Percentiles rank a stretch among this genome's conserved stretches.
These are phyloP conservation scores for Melieria picta DNA, from an alignment of 2,888 invertebrate species.

Conservation along the genomic window DNA sequence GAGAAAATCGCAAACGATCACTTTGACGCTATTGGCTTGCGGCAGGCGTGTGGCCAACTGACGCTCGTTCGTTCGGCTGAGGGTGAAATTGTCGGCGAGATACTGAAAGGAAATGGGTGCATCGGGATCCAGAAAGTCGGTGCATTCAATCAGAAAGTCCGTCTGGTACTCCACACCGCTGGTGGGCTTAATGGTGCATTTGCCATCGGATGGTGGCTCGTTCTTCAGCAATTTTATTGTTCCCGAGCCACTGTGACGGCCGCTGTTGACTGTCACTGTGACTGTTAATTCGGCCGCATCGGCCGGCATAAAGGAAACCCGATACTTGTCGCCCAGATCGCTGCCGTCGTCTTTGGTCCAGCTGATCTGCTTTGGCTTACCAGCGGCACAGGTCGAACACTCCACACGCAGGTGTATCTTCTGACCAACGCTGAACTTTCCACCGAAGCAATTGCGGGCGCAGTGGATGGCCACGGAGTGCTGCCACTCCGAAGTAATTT, in stretches of 20 bases:
- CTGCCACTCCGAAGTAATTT: constrained; percentile 22
- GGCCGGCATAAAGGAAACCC: constrained; percentile 35
- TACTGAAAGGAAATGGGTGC: constrained; percentile 43
- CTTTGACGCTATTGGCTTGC: constrained; percentile 10
- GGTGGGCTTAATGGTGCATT: constrained; percentile 40
- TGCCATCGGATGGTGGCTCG: constrained; percentile 42
- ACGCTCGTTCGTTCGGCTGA: constrained; percentile 42
- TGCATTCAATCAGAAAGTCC: constrained; percentile 45
- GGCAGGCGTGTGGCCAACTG: constrained; percentile 32
- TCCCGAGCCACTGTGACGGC: background rate
- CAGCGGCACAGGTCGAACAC: constrained; percentile 37
- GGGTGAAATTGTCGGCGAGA: constrained; percentile 34
- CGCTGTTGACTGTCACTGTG: constrained; percentile 10
- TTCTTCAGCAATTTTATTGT: constrained; percentile 37
- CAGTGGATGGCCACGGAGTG: constrained; percentile 43
- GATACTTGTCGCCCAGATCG: constrained; percentile 14
- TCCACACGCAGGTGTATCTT: constrained; percentile 42
- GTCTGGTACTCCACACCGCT: constrained; percentile 45
- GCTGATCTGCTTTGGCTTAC: background rate
- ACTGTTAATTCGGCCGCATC: constrained; percentile 12
- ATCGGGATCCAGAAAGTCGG: constrained; percentile 41
- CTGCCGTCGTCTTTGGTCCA: constrained; percentile 24
- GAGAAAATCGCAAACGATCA: constrained; percentile 47
- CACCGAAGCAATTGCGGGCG: constrained; percentile 44
- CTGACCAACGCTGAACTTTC: constrained; percentile 37